phyloP scores from a whole-genome alignment of 92 coral and sea anemone species.

The Actinernus sp. region DNA sequence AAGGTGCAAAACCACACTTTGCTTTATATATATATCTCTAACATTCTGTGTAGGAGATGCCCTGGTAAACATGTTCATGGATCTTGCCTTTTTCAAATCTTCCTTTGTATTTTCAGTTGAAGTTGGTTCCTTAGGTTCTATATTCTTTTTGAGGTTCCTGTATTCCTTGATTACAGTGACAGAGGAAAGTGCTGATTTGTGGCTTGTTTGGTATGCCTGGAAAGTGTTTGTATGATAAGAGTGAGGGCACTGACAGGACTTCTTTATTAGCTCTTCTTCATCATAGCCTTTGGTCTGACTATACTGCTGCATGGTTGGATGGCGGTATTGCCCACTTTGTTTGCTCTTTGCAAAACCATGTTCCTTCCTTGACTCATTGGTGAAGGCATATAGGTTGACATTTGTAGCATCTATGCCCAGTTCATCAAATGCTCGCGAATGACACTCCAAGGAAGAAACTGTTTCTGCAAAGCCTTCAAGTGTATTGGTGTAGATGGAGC shows the following conservation, averaged over 20 bases:
- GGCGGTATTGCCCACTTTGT: constrained; percentile 63
- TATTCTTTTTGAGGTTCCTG: constrained; percentile 15
- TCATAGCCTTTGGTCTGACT: constrained; percentile 32
- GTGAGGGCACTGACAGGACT: constrained; percentile 56
- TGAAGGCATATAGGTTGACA: constrained; percentile 58
- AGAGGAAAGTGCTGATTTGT: constrained; percentile 33
- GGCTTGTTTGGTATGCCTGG: constrained; percentile 56
- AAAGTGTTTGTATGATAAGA: constrained; percentile 59
- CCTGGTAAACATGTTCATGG: constrained; percentile 46
- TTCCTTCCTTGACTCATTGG: constrained; percentile 56
- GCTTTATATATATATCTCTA: constrained; percentile 45
- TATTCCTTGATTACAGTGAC: constrained; percentile 4
- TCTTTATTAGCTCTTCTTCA: constrained; percentile 52
- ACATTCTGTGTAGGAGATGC: constrained; percentile 59
- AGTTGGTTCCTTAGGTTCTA: background rate
- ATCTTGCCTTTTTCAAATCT: constrained; percentile 34
- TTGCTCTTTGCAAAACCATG: constrained; percentile 68
- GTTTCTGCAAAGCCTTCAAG: constrained; percentile 44
- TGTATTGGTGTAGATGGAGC: constrained; percentile 18
- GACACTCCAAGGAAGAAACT: constrained; percentile 18
- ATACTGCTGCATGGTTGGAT: constrained; percentile 58
- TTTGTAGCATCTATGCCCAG: background rate
- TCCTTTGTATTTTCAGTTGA: background rate
- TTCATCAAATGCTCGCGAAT: constrained; percentile 25
- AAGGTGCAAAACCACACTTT: constrained; percentile 52